Conservation (phyloP, 2,888 invertebrate species). For the Drosophila paramelanica region DNA sequence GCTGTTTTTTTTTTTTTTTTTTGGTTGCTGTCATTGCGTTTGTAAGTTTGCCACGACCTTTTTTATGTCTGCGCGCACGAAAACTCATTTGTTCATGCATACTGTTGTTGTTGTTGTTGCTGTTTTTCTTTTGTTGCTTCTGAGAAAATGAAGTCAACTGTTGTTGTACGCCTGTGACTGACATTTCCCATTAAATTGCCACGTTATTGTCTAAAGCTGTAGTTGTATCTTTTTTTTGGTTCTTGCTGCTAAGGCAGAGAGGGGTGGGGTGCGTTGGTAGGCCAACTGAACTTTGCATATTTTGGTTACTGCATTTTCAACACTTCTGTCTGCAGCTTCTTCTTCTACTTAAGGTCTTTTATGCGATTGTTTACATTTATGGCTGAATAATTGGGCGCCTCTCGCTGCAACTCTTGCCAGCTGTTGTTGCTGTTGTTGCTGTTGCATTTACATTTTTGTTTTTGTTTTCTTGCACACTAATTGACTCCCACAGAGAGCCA, state of each 20-base stretch:
- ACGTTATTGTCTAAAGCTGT: slow-evolving; percentile 71
- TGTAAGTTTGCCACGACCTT: slow-evolving; percentile 64
- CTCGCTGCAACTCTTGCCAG: slow-evolving; percentile 30
- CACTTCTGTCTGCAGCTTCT: slow-evolving; percentile 48
- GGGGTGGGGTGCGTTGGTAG: neutral
- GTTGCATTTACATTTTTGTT: slow-evolving; percentile 53
- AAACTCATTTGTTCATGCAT: slow-evolving; percentile 70
- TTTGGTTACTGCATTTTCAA: slow-evolving; percentile 68
- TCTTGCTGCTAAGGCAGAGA: slow-evolving; percentile 41
- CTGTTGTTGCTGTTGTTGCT: slow-evolving; percentile 10
- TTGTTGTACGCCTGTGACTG: slow-evolving; percentile 66
- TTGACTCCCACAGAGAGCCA: slow-evolving; percentile 72
- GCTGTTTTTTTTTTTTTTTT: neutral
- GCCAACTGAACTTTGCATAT: slow-evolving; percentile 61
- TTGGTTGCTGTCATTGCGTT: slow-evolving; percentile 60
- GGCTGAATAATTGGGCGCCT: slow-evolving; percentile 79
- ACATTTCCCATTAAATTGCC: slow-evolving; percentile 82
- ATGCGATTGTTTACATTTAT: slow-evolving; percentile 81
- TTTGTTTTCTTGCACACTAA: slow-evolving; percentile 58
- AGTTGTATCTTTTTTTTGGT: slow-evolving; percentile 32
- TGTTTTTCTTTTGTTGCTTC: slow-evolving; percentile 65
- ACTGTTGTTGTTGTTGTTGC: slow-evolving; percentile 24
- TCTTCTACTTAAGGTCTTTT: slow-evolving; percentile 70
- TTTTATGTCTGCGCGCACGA: slow-evolving; percentile 61
- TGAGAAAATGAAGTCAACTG: slow-evolving; percentile 81